These are phyloP conservation scores for Drosophila neutralis DNA, from an alignment of 2,888 invertebrate species.

Conservation along the genomic window DNA sequence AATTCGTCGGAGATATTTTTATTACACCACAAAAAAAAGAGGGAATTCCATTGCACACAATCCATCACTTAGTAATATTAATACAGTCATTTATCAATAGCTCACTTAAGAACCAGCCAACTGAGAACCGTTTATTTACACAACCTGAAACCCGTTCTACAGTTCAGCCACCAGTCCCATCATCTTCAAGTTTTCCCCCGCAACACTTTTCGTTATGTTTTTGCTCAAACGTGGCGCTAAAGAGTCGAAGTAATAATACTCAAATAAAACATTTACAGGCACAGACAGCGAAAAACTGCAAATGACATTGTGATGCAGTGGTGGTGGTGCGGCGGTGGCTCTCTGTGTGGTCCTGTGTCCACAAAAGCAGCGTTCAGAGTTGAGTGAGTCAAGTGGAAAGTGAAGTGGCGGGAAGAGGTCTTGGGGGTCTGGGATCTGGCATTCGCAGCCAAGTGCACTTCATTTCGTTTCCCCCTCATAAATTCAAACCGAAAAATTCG, in stretches of 20 bases:
- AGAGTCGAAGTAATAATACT: slow-evolving; percentile 77
- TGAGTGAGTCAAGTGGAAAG: slow-evolving; percentile 72
- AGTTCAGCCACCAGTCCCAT: neutral
- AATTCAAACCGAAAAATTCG: slow-evolving; percentile 74
- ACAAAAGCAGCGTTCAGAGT: slow-evolving; percentile 66
- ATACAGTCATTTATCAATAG: slow-evolving; percentile 18
- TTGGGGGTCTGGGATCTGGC: neutral
- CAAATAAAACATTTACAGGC: slow-evolving; percentile 77
- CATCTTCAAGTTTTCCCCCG: neutral
- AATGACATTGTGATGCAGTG: slow-evolving; percentile 61
- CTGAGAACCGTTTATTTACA: slow-evolving; percentile 30
- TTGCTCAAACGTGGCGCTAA: slow-evolving; percentile 55
- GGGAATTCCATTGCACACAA: neutral
- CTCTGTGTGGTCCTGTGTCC: slow-evolving; percentile 32
- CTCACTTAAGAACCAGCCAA: slow-evolving; percentile 25
- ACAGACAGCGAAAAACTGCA: slow-evolving; percentile 74
- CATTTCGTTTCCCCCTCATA: slow-evolving; percentile 69
- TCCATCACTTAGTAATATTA: slow-evolving; percentile 1
- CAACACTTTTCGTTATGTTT: slow-evolving; percentile 26
- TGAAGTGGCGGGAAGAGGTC: slow-evolving; percentile 48
- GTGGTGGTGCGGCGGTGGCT: slow-evolving; percentile 13
- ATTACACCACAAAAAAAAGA: too few relatives aligned
- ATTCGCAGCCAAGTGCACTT: slow-evolving; percentile 69
- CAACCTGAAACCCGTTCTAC: slow-evolving; percentile 20
- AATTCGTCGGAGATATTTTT: neutral